Evolutionary conservation across 1,140 invertebrate genomes (phyloP), one percentile per base, ranked within the genome.

Genomic region (Ceratina japonica): DNA sequence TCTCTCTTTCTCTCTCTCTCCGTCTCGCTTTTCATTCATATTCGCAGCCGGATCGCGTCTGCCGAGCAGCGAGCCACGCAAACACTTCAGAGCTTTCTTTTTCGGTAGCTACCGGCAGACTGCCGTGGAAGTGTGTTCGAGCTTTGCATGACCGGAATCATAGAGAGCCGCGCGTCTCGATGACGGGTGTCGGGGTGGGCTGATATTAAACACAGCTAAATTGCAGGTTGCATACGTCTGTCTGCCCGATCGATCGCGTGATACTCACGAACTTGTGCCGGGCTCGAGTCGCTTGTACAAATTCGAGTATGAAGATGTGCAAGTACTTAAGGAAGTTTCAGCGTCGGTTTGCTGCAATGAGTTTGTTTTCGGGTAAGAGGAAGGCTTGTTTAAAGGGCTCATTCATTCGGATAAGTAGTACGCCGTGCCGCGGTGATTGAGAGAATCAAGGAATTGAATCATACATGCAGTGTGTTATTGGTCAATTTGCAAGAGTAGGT

Each of bases 101-200:
- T 72, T 69, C 54, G 54, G 20, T 20, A 49, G 49, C 31, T 78
- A 44, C 49, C 49, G 18, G 1, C n/a, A 44, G 37, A 56, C 54
- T 56, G 54, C 7, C 49, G 15, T 44, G 22, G 10, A 20, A 7
- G 12, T 12, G 16, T 16, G 51, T 3, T 31, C 51, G 73, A 44
- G 82, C 82, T 91, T 90, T 90, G 89, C 90, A 91, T 90, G 89
- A 86, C 37, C 37, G 10, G 85, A 89, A 74, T 85, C 73, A 79
- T 88, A 79, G 84, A 76, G 80, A 27, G 49, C 5, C 66, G 75
- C 56, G 79, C 51, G 66, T 68, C 69, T 86, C 81, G 87, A 87
- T 88, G 87, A 87, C 89, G 85, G 87, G 87, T 90, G 88, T 87
- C 87, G 84, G 85, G 86, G 83, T 87, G 87, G 84, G 73, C 81